Conservation (phyloP, 2,113 vertebrate species). For the Pseudorectes ferrugineus region DNA sequence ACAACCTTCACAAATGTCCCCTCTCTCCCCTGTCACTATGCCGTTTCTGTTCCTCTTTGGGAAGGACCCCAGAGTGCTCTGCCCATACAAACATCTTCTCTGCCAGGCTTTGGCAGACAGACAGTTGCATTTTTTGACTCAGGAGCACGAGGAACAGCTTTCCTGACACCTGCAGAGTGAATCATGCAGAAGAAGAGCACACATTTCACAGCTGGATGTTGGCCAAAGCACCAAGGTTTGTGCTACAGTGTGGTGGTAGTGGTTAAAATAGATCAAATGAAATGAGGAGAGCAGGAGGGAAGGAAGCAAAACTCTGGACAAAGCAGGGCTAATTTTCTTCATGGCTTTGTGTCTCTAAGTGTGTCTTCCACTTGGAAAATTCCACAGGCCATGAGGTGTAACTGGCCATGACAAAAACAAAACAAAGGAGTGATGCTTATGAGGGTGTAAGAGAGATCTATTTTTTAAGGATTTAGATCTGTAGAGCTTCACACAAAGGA, state of each 20-base stretch:
- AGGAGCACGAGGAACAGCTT: background rate
- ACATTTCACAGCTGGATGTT: background rate
- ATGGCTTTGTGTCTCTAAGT: background rate
- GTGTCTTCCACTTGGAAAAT: background rate
- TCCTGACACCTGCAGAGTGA: conserved; percentile 25
- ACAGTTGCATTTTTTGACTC: background rate
- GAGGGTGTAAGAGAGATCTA: background rate
- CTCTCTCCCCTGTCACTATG: background rate
- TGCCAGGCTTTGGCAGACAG: background rate
- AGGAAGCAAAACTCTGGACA: background rate
- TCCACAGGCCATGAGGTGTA: background rate
- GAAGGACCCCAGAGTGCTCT: background rate
- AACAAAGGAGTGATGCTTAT: background rate
- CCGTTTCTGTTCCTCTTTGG: background rate
- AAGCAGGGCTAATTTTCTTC: background rate
- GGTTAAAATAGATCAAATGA: background rate
- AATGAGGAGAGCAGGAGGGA: background rate
- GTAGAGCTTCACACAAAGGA: background rate
- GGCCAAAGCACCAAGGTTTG: background rate
- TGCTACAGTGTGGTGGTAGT: background rate
- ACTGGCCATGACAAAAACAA: background rate
- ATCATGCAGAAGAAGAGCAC: background rate
- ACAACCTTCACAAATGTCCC: background rate
- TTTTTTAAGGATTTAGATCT: background rate
- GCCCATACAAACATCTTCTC: background rate